These are phyloP conservation scores for Paratilapia polleni DNA, from an alignment of 2,113 vertebrate species.

Conservation along the genomic window DNA sequence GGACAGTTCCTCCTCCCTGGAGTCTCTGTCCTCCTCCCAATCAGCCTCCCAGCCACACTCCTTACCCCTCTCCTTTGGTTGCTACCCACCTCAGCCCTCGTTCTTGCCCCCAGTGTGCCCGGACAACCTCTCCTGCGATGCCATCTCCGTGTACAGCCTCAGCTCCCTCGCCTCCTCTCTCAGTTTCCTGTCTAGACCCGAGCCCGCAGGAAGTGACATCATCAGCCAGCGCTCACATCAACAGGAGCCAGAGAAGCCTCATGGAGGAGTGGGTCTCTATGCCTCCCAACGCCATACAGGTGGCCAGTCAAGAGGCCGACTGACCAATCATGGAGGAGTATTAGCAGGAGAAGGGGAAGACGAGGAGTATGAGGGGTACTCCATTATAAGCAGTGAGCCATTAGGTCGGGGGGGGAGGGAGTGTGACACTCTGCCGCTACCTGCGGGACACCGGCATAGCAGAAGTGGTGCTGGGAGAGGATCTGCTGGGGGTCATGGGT, in stretches of 20 bases:
- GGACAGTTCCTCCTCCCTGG: slow-evolving; percentile 95
- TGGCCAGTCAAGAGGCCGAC: slow-evolving; percentile 26
- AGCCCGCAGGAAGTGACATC: slow-evolving; percentile 80
- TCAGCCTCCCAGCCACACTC: slow-evolving; percentile 88
- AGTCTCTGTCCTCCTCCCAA: slow-evolving; percentile 94
- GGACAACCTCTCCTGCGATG: slow-evolving; percentile 89
- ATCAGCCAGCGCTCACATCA: slow-evolving; percentile 79
- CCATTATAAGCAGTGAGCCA: slow-evolving; percentile 93
- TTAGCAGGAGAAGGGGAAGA: slow-evolving; percentile 77
- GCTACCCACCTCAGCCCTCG: slow-evolving; percentile 83
- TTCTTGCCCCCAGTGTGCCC: slow-evolving; percentile 85
- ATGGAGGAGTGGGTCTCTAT: slow-evolving; percentile 64
- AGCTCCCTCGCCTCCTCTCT: slow-evolving; percentile 96
- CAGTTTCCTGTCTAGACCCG: slow-evolving; percentile 91
- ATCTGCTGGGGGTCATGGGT: slow-evolving; percentile 43
- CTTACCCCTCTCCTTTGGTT: slow-evolving; percentile 82
- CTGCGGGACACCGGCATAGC: slow-evolving; percentile 80
- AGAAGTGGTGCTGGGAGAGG: slow-evolving; percentile 62
- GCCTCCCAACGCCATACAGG: slow-evolving; percentile 69
- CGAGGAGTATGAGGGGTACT: slow-evolving; percentile 92
- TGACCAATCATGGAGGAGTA: slow-evolving; percentile 40
- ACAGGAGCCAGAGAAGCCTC: slow-evolving; percentile 76
- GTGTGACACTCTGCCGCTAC: slow-evolving; percentile 79
- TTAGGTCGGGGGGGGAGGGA: slow-evolving; percentile 77
- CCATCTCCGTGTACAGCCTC: slow-evolving; percentile 96